These are phyloP conservation scores for Phaethornis superciliosus DNA, from an alignment of 2,113 vertebrate genomes.

Conservation along the genomic window DNA sequence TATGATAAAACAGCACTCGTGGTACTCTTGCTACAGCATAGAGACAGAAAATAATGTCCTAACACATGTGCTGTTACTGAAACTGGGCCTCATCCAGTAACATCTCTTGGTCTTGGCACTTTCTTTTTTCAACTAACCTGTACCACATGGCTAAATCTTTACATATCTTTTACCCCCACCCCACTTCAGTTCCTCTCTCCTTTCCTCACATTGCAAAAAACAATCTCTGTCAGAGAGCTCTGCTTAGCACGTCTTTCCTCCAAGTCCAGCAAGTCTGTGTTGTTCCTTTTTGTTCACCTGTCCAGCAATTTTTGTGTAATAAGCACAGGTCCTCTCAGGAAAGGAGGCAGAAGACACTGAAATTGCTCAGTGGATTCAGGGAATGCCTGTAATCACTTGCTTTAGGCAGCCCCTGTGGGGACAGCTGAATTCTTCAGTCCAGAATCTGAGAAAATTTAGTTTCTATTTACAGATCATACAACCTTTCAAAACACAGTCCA, in stretches of 20 bases:
- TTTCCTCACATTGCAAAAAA: neutral
- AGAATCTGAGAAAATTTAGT: neutral
- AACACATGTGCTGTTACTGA: neutral
- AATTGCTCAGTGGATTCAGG: neutral
- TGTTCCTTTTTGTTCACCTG: neutral
- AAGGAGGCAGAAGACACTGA: neutral
- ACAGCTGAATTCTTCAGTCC: neutral
- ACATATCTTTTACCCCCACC: neutral
- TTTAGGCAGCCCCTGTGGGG: neutral
- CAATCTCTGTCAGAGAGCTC: accelerated
- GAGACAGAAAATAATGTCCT: neutral
- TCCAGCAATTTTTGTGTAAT: neutral
- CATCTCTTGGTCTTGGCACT: neutral
- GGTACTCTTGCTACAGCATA: neutral
- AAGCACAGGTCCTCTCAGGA: neutral
- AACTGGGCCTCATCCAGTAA: accelerated
- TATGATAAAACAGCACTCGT: neutral
- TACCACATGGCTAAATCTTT: neutral
- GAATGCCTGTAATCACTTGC: neutral
- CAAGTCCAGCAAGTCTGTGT: neutral
- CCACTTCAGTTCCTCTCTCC: neutral
- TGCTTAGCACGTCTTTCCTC: neutral
- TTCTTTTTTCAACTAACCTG: neutral
- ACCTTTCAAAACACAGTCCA: neutral
- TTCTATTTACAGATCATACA: neutral